These are phyloP conservation scores for Brenthis hecate DNA, from an alignment of 2,888 invertebrate species.

Conservation along the genomic window DNA sequence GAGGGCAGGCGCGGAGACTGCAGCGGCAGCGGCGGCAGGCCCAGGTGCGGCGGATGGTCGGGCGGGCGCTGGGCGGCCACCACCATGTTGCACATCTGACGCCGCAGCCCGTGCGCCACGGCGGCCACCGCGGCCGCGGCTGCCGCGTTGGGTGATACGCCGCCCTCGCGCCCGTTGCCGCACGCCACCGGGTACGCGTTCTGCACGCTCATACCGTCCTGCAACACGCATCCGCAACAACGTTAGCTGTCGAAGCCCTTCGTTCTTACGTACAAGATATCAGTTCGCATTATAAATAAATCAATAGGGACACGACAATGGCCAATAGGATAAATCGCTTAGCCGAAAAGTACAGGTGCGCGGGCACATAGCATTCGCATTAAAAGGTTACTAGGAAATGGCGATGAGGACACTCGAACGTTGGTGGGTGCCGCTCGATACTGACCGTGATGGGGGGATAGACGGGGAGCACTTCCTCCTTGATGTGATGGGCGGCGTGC, in stretches of 20 bases:
- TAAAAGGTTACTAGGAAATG: not conserved
- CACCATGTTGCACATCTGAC: slow-evolving; percentile 93
- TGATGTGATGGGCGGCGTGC: slow-evolving; percentile 90
- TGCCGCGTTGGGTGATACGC: slow-evolving; percentile 84
- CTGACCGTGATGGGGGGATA: slow-evolving; percentile 78
- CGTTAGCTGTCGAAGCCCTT: slow-evolving; percentile 22
- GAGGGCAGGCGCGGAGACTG: slow-evolving; percentile 77
- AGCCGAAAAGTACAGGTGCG: slow-evolving; percentile 28
- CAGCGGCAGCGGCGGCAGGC: slow-evolving; percentile 66
- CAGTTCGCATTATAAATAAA: slow-evolving; percentile 24
- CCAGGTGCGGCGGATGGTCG: slow-evolving; percentile 77
- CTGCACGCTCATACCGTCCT: slow-evolving; percentile 83
- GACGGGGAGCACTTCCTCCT: slow-evolving; percentile 84
- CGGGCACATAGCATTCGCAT: slow-evolving; percentile 8
- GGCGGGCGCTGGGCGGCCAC: slow-evolving; percentile 79
- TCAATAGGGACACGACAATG: slow-evolving; percentile 38
- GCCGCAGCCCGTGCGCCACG: slow-evolving; percentile 91
- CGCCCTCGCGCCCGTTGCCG: slow-evolving; percentile 81
- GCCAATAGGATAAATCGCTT: slow-evolving; percentile 38
- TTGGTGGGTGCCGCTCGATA: slow-evolving; percentile 49
- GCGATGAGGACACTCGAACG: slow-evolving; percentile 10
- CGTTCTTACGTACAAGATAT: not conserved
- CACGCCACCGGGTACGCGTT: slow-evolving; percentile 82
- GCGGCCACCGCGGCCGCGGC: slow-evolving; percentile 93
- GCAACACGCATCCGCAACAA: slow-evolving; percentile 61